phyloP scores from a whole-genome alignment of 2,797 vertebrate genomes.

The Parotocinclus haroldoi region DNA sequence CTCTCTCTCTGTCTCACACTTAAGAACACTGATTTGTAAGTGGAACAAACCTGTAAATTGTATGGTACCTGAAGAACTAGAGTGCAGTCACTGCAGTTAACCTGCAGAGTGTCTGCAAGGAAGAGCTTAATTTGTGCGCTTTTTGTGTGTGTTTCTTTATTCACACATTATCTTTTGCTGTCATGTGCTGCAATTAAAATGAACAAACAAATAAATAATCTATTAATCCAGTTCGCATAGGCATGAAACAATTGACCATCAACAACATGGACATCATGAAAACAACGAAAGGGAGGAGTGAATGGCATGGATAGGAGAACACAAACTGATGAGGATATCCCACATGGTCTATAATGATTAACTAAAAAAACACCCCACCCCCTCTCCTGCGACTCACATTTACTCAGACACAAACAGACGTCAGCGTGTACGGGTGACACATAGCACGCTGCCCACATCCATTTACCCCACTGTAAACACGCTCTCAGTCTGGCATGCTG shows the following conservation, averaged over 20 bases:
- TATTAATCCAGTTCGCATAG: no score
- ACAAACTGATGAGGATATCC: not conserved
- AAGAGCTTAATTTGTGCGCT: no score
- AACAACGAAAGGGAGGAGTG: no score
- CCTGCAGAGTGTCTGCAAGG: no score
- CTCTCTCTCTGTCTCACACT: not conserved
- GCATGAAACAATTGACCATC: no score
- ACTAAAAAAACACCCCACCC: not conserved
- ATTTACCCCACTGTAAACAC: slow-evolving; percentile 68
- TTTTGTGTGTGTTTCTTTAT: no score
- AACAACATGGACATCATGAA: no score
- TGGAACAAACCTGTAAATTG: slow-evolving; percentile 62
- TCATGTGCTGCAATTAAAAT: no score
- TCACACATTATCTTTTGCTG: no score
- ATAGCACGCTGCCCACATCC: slow-evolving; percentile 61
- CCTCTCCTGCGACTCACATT: not conserved
- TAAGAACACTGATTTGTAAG: slow-evolving; percentile 59
- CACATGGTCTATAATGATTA: slow-evolving; percentile 9
- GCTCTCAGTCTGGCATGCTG: slow-evolving; percentile 64
- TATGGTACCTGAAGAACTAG: slow-evolving; percentile 34
- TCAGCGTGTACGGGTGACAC: slow-evolving; percentile 58
- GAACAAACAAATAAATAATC: no score
- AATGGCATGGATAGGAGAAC: no score
- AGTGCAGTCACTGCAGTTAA: no score
- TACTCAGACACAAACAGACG: slow-evolving; percentile 56